Evolutionary conservation across 1,140 invertebrate species (phyloP), one percentile per base, ranked within the genome.

Genomic region (Pantala flavescens): DNA sequence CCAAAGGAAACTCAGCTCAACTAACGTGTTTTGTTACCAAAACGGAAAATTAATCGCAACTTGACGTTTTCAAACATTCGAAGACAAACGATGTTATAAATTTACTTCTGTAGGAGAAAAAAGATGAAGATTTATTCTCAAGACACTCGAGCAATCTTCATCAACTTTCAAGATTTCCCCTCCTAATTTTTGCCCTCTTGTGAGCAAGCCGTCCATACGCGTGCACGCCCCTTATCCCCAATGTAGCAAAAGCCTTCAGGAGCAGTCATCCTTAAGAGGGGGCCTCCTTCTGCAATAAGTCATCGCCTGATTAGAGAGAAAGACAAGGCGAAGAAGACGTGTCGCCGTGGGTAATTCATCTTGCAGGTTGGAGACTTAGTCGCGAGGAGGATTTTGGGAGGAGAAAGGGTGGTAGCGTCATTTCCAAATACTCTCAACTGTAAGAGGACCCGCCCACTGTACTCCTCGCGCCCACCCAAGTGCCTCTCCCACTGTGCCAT

Each of bases 281-380:
- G 49, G 14, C 49, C 49, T 63, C 49, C 49, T 63, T 63, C 49
- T 12, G n/a, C 49, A 63, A 63, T 63, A 63, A 63, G 49, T 63
- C 49, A 63, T 63, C 49, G 49, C 49, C 49, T 63, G 49, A 63
- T 63, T 63, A 63, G 49, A 63, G 49, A 63, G 49, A 63, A 63
- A 63, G 49, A 63, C 49, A 63, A 63, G 49, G 49, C 49, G 49
- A 63, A 63, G 49, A 63, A 63, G 49, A 63, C 49, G 49, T 63
- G 49, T 63, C 49, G 49, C n/a, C 2, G 49, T 63, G 49, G 49
- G 49, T 63, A 63, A 63, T 63, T 63, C 49, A 63, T 63, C 49
- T 63, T 63, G 49, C 49, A 63, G 49, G 49, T 3, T 63, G 49
- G 49, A 63, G 49, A 63, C 49, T 63, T 63, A 19, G 49, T 63